Base-by-base conservation (phyloP, 64 coral and sea anemone genomes). In the Montipora cactus region DNA sequence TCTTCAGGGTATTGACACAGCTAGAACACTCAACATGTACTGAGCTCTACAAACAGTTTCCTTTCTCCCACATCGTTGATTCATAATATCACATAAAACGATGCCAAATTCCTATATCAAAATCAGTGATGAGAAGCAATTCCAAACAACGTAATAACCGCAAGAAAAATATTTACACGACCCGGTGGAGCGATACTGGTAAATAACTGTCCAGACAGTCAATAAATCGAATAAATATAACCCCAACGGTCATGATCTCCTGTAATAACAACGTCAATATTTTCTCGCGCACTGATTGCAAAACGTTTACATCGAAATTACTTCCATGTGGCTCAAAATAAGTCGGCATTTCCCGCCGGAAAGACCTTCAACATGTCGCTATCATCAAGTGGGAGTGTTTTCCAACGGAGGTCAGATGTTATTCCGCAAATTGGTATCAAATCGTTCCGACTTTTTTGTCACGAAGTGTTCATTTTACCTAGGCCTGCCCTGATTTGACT, bases 141-240 rank as follows among this genome's bases (percentile, higher is more conserved):
- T 37, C 37, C 37, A 73, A 73, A 76, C 1, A 76, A 23, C 11
- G 74, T 76, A 10, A 76, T 11, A 14, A 45, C 13, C 4, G 37
- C 37, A 18, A 1, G 3, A 8, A n/a, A 47, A 84, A 67, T n/a
- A 47, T 67, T 69, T 86, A 5, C 18, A 20, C 9, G 7, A 49
- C 45, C 44, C n/a, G 37, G 10, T 37, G 13, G 46, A 8, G 16
- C 1, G n/a, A 72, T 86, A 22, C 82, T 86, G 82, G 66, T 23
- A 71, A 86, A 86, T 72, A 72, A 49, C 82, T 71, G 37, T 70
- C 48, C 37, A 72, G 45, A 66, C 45, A 86, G 82, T 49, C 66
- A 86, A 84, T 72, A 86, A 49, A 13, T 84, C 19, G 18, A 86
- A 18, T 86, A 4, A 86, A 86, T 50, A 86, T 20, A 86, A 37